Evolutionary conservation across 1,140 invertebrate species (phyloP).

Genomic region (Orchesella cincta): DNA sequence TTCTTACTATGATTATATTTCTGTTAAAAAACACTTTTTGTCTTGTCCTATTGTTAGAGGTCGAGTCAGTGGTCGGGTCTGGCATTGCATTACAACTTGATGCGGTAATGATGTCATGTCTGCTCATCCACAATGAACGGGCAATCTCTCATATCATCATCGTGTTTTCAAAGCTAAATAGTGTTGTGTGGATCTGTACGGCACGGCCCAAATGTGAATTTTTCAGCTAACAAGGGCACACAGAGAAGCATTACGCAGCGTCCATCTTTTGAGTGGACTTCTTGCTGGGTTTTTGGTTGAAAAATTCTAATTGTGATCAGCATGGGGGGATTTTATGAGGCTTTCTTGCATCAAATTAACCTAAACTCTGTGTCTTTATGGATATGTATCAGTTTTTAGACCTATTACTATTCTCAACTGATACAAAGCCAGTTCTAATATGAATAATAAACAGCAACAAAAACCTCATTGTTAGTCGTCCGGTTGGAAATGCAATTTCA

Average conservation of each 20-base stretch:
- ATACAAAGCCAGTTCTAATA: background rate
- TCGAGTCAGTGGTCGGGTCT: too few relatives aligned
- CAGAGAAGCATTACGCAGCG: too few relatives aligned
- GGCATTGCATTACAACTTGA: too few relatives aligned
- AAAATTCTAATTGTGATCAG: constrained; percentile 46
- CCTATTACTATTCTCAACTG: background rate
- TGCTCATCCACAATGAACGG: background rate
- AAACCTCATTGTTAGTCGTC: background rate
- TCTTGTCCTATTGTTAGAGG: too few relatives aligned
- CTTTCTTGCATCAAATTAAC: constrained; percentile 44
- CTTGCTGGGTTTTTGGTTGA: constrained; percentile 12
- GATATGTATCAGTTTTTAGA: background rate
- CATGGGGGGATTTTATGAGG: constrained; percentile 48
- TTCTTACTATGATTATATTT: too few relatives aligned
- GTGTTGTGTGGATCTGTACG: too few relatives aligned
- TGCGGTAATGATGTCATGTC: constrained; percentile 19
- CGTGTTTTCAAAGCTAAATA: too few relatives aligned
- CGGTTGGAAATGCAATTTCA: background rate
- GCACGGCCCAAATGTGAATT: too few relatives aligned
- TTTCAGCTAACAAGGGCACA: too few relatives aligned
- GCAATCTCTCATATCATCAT: background rate
- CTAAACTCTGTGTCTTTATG: constrained; percentile 7
- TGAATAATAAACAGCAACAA: background rate
- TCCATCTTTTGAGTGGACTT: background rate
- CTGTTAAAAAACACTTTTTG: too few relatives aligned